Base-by-base conservation (phyloP, 2,888 invertebrate species). In the Heliconius cydno region DNA sequence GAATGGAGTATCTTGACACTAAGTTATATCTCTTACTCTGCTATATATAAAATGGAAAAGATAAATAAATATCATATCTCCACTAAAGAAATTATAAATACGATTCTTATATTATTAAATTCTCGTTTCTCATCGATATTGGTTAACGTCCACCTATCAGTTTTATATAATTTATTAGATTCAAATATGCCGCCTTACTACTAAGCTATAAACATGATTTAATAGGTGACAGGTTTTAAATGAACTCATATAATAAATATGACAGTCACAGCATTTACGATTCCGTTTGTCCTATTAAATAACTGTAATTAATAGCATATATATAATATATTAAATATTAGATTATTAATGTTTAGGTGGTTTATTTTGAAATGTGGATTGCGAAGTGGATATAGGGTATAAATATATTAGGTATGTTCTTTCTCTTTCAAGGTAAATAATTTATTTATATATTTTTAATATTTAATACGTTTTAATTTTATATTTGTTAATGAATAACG, bases 1-100 rank as follows among this genome's bases (percentile, higher is more conserved):
- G 2, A 46, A 46, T 15, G 15, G 46, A 46, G 15, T 46, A 4
- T 46, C 6, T 15, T 46, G 15, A 46, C 46, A 15, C 46, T 46
- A 15, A 15, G 4, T 15, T 46, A 46, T 46, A 1, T 15, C 46
- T 15, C 46, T 15, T 46, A 46, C 15, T 5, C 15, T 46, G 15
- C 46, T 15, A 46, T 15, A 46, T 46, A 46, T 15, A 15, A 15
- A 41, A 15, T 15, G 15, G 15, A 46, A 46, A 46, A 46, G 28
- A 28, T 28, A 28, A 28, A 67, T 9, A 70, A 70, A 70, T 90
- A 90, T 91, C 91, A 90, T 90, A 92, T 93, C 92, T 92, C 91
- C 79, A 57, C 34, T 85, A 79, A 82, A 84, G 81, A 82, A 74
- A 82, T 81, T 83, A 25, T n/a, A 67, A 79, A 70, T 80, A 75